Conservation (phyloP, 2,888 invertebrate genomes). For the Conistra vaccinii region DNA sequence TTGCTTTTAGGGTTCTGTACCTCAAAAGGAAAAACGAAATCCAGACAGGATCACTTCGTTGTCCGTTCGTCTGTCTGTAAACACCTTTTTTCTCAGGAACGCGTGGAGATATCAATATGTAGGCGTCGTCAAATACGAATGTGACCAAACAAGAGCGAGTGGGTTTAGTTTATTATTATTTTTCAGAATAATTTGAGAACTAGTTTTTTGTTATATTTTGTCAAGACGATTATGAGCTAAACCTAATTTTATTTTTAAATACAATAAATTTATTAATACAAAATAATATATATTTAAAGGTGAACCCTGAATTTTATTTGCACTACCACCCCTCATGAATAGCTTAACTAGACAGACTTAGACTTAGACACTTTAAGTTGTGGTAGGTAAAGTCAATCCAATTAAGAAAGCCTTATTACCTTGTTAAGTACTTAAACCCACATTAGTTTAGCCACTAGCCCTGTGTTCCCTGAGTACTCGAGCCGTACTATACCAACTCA, state of each 20-base stretch:
- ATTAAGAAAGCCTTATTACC: constrained; percentile 7
- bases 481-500: not conserved
- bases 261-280: too few species aligned
- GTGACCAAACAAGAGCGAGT: not conserved
- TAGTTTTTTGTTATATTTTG: too few species aligned
- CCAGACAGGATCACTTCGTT: too few species aligned
- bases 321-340: not conserved
- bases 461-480: not conserved
- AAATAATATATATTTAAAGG: not conserved
- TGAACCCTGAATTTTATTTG: not conserved
- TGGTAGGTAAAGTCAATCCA: not conserved
- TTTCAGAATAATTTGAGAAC: not conserved
- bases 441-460: too few species aligned
- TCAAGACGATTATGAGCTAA: not conserved
- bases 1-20: not conserved
- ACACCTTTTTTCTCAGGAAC: too few species aligned
- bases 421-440: constrained; percentile 2
- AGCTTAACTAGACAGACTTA: too few species aligned
- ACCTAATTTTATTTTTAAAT: not conserved
- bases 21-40: too few species aligned
- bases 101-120: too few species aligned
- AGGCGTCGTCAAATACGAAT: too few species aligned
- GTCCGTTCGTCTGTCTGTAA: too few species aligned
- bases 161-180: too few species aligned
- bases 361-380: not conserved